Conservation (phyloP, 2,888 invertebrate genomes). For the Metacarcinus magister region DNA sequence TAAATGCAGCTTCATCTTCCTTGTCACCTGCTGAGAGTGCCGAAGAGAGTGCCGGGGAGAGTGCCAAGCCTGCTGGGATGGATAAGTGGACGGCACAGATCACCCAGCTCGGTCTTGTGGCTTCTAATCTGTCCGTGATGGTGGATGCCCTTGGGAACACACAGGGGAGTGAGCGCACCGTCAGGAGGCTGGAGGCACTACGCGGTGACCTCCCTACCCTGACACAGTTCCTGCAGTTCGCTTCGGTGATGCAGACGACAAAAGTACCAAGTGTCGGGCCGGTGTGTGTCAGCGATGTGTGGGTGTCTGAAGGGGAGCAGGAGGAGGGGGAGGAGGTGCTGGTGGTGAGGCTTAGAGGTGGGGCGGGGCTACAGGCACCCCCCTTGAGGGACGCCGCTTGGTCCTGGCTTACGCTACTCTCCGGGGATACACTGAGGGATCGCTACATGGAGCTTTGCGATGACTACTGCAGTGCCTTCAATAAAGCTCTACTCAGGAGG, state of each 20-base stretch:
- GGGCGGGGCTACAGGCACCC: slow-evolving; percentile 72
- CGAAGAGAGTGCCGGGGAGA: background rate
- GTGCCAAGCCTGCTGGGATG: background rate
- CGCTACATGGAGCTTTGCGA: slow-evolving; percentile 82
- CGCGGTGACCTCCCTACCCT: slow-evolving; percentile 78
- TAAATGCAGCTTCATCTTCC: background rate
- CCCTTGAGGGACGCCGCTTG: slow-evolving; percentile 81
- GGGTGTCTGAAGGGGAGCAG: slow-evolving; percentile 73
- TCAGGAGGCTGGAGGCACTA: slow-evolving; percentile 73
- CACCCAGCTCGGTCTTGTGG: slow-evolving; percentile 70
- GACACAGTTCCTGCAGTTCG: slow-evolving; percentile 81
- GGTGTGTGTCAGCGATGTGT: slow-evolving; percentile 75
- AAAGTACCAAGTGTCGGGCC: slow-evolving; percentile 81
- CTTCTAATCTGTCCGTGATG: slow-evolving; percentile 78
- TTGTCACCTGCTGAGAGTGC: background rate
- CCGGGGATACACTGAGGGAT: slow-evolving; percentile 76
- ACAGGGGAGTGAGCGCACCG: slow-evolving; percentile 70
- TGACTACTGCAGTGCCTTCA: slow-evolving; percentile 80
- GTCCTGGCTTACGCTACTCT: slow-evolving; percentile 81
- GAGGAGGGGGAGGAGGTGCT: slow-evolving; percentile 75
- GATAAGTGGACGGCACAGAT: slow-evolving; percentile 80
- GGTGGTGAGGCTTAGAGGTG: slow-evolving; percentile 73
- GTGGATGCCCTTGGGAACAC: slow-evolving; percentile 58
- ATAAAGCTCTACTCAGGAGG: slow-evolving; percentile 74
- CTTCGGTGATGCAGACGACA: slow-evolving; percentile 78